Conservation (phyloP, 2,888 invertebrate species). For the Eupsilia transversa region DNA sequence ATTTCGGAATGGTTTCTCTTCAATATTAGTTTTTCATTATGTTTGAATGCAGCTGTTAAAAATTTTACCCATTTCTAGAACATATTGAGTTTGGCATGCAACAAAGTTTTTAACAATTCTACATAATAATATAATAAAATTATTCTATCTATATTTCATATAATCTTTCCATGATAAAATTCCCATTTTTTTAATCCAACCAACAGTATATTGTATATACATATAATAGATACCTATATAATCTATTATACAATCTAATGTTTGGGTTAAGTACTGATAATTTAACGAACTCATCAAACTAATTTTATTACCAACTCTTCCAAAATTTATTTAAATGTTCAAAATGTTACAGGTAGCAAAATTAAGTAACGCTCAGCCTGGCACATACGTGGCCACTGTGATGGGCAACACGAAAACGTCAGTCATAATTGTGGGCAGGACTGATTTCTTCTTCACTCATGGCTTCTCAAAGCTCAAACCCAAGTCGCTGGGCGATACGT, state of each 20-base stretch:
- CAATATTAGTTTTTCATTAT: too few species aligned
- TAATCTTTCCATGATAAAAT: neutral
- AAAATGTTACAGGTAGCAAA: conserved; percentile 54
- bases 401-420: conserved; percentile 32
- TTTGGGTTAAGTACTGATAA: too few species aligned
- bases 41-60: too few species aligned
- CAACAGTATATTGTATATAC: too few species aligned
- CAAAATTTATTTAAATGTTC: neutral
- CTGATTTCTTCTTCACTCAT: conserved; percentile 63
- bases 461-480: conserved; percentile 61
- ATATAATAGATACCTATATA: too few species aligned
- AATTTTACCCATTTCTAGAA: too few species aligned
- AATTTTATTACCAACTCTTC: neutral
- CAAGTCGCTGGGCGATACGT: conserved; percentile 47
- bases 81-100: neutral
- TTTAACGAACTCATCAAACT: too few species aligned
- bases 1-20: too few species aligned
- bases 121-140: too few species aligned
- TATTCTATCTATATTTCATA: neutral
- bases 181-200: too few species aligned
- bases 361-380: conserved; percentile 41
- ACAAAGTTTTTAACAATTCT: neutral
- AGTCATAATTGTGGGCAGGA: conserved; percentile 57
- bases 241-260: too few species aligned
- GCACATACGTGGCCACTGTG: conserved; percentile 54